Conservation (phyloP, 2,888 invertebrate species). For the Onchidella celtica region DNA sequence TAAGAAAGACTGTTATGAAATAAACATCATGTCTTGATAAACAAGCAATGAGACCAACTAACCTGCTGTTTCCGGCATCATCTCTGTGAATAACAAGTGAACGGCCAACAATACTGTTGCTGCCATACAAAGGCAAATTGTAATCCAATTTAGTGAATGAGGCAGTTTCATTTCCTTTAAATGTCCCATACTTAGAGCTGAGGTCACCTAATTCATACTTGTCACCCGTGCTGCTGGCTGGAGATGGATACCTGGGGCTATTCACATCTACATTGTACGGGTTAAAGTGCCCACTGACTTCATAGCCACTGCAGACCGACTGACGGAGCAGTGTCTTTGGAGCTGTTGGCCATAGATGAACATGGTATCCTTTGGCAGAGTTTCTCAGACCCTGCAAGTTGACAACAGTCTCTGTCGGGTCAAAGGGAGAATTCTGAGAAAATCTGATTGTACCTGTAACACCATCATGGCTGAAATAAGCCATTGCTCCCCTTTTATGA, state of each 20-base stretch:
- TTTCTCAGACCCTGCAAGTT: conserved; percentile 77
- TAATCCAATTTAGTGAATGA: conserved; percentile 86
- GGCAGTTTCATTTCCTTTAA: conserved; percentile 84
- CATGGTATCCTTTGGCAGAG: conserved; percentile 79
- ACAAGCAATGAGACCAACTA: too few species aligned
- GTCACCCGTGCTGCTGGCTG: conserved; percentile 89
- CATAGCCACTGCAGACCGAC: conserved; percentile 82
- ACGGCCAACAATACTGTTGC: conserved; percentile 89
- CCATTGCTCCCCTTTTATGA: conserved; percentile 64
- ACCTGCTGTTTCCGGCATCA: conserved; percentile 54
- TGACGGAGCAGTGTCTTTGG: conserved; percentile 62
- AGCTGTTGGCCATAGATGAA: conserved; percentile 81
- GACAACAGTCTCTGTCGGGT: conserved; percentile 84
- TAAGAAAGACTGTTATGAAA: too few species aligned
- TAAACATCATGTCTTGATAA: too few species aligned
- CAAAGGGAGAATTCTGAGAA: conserved; percentile 89
- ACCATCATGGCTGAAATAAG: conserved; percentile 82
- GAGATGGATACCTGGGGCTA: conserved; percentile 78
- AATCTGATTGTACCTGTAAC: conserved; percentile 90
- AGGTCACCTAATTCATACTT: conserved; percentile 94
- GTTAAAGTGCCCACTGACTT: conserved; percentile 87
- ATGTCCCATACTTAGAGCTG: conserved; percentile 91
- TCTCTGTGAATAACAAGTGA: conserved; percentile 88
- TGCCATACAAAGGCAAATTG: conserved; percentile 91
- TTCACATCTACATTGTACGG: conserved; percentile 83